phyloP scores from a whole-genome alignment of 2,888 invertebrate species.

The Yponomeuta cagnagella region DNA sequence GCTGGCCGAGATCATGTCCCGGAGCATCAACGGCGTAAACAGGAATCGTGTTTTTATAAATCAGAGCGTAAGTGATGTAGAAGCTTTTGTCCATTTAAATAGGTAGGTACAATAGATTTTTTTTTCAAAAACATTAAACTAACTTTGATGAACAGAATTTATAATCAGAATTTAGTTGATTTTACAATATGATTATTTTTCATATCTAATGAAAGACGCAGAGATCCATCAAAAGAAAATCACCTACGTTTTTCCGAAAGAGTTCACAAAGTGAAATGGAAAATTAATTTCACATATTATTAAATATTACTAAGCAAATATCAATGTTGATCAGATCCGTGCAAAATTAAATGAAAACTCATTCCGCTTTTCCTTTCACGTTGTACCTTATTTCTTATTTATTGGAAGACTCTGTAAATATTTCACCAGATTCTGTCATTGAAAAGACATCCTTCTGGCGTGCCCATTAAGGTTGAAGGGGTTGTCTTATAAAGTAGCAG shows the following conservation, averaged over 20 bases:
- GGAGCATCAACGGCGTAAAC: too few species aligned
- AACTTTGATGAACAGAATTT: too few species aligned
- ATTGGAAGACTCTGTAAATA: constrained; percentile 48
- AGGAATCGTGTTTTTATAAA: too few species aligned
- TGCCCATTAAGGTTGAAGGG: background rate
- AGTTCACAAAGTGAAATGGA: background rate
- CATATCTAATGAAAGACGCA: too few species aligned
- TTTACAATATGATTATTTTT: too few species aligned
- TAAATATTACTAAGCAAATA: constrained; percentile 3
- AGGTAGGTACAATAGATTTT: too few species aligned
- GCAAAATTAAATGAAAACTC: constrained; percentile 55
- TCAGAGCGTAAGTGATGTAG: too few species aligned
- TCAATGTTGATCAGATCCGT: constrained; percentile 17
- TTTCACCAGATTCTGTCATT: constrained; percentile 19
- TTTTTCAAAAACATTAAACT: too few species aligned
- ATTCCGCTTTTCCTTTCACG: constrained; percentile 55
- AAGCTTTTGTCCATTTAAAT: too few species aligned
- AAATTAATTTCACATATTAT: constrained; percentile 9
- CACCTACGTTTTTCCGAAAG: background rate
- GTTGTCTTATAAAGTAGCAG: constrained; percentile 41
- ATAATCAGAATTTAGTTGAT: too few species aligned
- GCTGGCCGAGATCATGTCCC: too few species aligned
- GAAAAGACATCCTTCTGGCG: background rate
- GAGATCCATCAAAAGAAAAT: too few species aligned
- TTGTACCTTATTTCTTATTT: constrained; percentile 41